Percentiles rank a stretch among this genome's conserved stretches.
Conservation (phyloP, 2,797 vertebrate species). For the Parauchenoglanis ngamensis region DNA sequence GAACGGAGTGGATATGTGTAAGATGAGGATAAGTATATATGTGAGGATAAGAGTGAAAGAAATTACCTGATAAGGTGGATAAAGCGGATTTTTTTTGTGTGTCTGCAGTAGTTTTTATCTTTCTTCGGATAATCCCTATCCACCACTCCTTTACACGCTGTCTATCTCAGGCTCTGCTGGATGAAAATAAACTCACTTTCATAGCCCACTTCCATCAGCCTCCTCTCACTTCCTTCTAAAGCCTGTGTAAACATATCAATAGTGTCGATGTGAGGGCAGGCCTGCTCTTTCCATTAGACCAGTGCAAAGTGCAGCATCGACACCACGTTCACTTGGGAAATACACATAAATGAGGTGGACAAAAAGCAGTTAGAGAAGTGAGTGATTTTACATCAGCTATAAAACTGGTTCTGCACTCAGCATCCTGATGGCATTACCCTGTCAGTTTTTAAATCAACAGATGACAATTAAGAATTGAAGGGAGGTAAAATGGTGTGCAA, state of each 20-base stretch:
- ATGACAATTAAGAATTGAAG: neutral
- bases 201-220: slow-evolving; percentile 70
- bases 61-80: slow-evolving; percentile 39
- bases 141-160: slow-evolving; percentile 15
- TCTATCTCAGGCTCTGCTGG: slow-evolving; percentile 48
- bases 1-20: no score
- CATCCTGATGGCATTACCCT: neutral
- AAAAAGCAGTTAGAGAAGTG: neutral
- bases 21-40: neutral
- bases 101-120: slow-evolving; percentile 6
- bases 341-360: slow-evolving; percentile 6
- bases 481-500: neutral
- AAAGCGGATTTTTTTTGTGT: slow-evolving; percentile 3
- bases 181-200: slow-evolving; percentile 63
- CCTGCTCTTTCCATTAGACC: slow-evolving; percentile 68
- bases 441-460: neutral
- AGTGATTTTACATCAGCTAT: neutral
- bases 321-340: slow-evolving; percentile 55
- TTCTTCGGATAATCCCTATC: slow-evolving; percentile 31
- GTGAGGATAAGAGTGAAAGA: slow-evolving; percentile 15
- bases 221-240: slow-evolving; percentile 47
- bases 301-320: slow-evolving; percentile 72
- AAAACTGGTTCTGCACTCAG: neutral
- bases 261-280: slow-evolving; percentile 73
- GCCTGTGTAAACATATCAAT: slow-evolving; percentile 77